Base-by-base conservation (phyloP, 2,888 invertebrate species). In the Sussaba pulchella region DNA sequence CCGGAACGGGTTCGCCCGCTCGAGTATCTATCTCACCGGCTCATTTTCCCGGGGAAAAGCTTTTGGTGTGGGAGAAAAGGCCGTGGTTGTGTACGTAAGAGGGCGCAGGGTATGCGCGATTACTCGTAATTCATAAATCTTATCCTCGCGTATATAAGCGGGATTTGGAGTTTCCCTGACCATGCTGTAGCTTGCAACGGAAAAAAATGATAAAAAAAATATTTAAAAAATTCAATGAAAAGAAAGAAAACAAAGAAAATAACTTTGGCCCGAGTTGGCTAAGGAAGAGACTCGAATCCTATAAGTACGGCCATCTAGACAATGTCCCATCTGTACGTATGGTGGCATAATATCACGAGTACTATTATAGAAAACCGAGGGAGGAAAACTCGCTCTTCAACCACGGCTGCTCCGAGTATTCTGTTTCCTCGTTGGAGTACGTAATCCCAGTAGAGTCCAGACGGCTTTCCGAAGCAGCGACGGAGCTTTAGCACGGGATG, bases 91-190 rank as follows among this genome's bases (percentile, higher is more conserved):
- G 26, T 59, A 14, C 54, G 45, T 19, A 67, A 54, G 54, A 19
- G 72, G 21, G 57, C 19, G 61, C 12, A 24, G 54, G 67, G 47
- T 61, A 45, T 41, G 54, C 52, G 67, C 78, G 73, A 81, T 81
- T 74, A 74, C 81, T 59, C 70, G 70, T 81, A 70, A 81, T 78
- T 78, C 78, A 78, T 81, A 81, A 78, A 81, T 81, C 74, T 78
- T 70, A 70, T 73, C 74, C 78, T 61, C 19, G 74, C 74, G 43
- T 45, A 39, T 70, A 66, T 64, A 73, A 64, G 77, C 72, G 63
- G 66, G 39, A 74, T 50, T 81, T 59, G 31, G 78, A 70, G 57
- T 72, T 81, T 71, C 61, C 66, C 43, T 31, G 43, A 39, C 63
- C 10, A 19, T 21, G 52, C 24, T 52, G 63, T 41, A 3, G 50